Evolutionary conservation across 2,797 vertebrate species (phyloP), one percentile per base, ranked within the genome.

Genomic region (Gymnopithys bicolor): DNA sequence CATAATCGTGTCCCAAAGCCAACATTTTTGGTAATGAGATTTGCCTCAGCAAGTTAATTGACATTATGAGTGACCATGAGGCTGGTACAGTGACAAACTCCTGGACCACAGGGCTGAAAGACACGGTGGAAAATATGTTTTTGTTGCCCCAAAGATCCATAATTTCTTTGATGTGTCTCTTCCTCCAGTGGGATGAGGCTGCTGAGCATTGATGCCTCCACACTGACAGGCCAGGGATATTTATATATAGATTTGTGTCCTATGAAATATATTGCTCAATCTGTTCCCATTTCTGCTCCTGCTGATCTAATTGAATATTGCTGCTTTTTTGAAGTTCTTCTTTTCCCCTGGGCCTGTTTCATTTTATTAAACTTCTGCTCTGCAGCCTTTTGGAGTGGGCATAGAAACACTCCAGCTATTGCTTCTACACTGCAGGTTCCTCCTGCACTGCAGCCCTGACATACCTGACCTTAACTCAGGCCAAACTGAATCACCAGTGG

Each of bases 331-430:
- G 48, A 63, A 82, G 59, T 82, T 81, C 48, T 68, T 37, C 10
- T 49, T 7, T 43, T 74, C 67, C 49, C 41, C 49, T 41, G 28
- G 41, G 68, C 43, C 63, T 51, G n/a, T 89, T 93, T 87, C 19
- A 18, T 90, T 90, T 87, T 86, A 43, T 96, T 94, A 63, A 90
- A 41, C 71, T 90, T 70, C 35, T 4, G 4, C 73, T 86, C 87
- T 75, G 58, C 66, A 88, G 58, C 37, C n/a, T 91, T 94, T 85
- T 37, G 1, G 45, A 73, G 41, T 32, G 79, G 25, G 41, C 64
- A 66, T 9, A 76, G 74, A 81, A 92, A 84, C 51, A 48, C 25
- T 52, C 11, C 11, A 56, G 25, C 73, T 90, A 48, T 92, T 94
- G 64, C 67, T 81, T 91, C 70, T 67, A 16, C 21, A 37, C 17